These are phyloP conservation scores for Bucorvus abyssinicus DNA, from an alignment of 2,797 vertebrate species.

Conservation along the genomic window DNA sequence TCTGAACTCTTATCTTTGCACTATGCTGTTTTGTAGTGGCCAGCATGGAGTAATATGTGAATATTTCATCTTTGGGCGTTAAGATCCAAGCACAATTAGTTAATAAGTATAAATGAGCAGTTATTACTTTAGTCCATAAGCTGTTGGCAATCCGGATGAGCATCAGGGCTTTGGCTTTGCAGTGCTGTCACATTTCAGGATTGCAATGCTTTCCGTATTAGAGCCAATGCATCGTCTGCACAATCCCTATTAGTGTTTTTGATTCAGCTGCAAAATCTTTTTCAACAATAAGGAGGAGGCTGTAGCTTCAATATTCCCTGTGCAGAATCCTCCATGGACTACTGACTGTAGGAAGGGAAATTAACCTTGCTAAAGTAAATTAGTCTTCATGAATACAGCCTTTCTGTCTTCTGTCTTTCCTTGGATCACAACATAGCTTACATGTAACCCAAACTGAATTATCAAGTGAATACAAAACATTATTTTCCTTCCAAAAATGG, in stretches of 20 bases:
- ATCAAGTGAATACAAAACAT: not conserved
- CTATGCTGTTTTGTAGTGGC: not conserved
- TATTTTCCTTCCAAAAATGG: not conserved
- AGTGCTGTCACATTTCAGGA: not conserved
- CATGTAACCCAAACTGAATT: not conserved
- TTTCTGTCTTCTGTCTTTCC: not conserved
- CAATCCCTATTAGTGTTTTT: not conserved
- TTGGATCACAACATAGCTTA: not conserved
- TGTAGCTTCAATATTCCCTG: not conserved
- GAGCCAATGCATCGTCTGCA: not conserved
- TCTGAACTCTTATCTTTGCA: not conserved
- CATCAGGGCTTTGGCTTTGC: not conserved
- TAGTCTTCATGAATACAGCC: not conserved
- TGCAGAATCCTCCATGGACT: not conserved
- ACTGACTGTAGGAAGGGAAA: not conserved
- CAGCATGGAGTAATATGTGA: not conserved
- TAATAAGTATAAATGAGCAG: not conserved
- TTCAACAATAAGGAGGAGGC: not conserved
- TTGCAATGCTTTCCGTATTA: not conserved
- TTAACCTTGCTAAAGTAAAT: not conserved
- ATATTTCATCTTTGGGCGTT: not conserved
- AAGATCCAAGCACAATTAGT: constrained; percentile 7
- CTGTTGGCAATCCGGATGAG: not conserved
- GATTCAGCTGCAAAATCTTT: not conserved
- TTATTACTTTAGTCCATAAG: not conserved